These are phyloP conservation scores for Sclerodermus sp. DNA, from an alignment of 2,888 invertebrate species.

Conservation along the genomic window DNA sequence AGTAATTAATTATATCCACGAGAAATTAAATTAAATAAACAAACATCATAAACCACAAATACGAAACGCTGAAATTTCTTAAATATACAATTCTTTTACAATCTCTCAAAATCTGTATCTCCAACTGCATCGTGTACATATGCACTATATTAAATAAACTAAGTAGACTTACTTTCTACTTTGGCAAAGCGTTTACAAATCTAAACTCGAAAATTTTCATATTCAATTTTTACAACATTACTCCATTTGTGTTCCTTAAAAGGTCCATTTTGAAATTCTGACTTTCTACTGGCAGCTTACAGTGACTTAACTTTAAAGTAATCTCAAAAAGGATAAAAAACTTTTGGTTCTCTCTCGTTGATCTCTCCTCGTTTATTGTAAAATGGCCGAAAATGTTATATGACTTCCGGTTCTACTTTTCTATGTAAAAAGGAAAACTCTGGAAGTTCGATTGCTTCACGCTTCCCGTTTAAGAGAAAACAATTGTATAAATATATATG, in stretches of 20 bases:
- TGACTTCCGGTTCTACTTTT: constrained; percentile 18
- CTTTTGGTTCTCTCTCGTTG: constrained; percentile 22
- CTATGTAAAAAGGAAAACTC: neutral
- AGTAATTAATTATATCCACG: constrained; percentile 4
- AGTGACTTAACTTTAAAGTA: constrained; percentile 32
- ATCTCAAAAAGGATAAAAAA: constrained; percentile 43
- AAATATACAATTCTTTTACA: constrained; percentile 45
- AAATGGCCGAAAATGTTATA: constrained; percentile 35
- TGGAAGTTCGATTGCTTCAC: too few relatives aligned
- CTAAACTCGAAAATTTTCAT: constrained; percentile 21
- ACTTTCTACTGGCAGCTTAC: constrained; percentile 28
- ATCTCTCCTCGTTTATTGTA: constrained; percentile 23
- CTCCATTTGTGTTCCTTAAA: constrained; percentile 12
- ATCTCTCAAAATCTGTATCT: constrained; percentile 16
- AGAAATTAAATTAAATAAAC: constrained; percentile 12
- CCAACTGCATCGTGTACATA: constrained; percentile 30
- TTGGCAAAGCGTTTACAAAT: constrained; percentile 45
- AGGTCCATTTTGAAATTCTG: constrained; percentile 30
- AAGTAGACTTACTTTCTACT: constrained; percentile 46
- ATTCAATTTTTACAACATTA: constrained; percentile 12
- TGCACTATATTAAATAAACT: constrained; percentile 40
- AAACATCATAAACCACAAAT: neutral
- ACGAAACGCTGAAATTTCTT: constrained; percentile 15
- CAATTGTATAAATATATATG: constrained; percentile 11
- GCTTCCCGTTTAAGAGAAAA: too few relatives aligned